A percentile compares a stretch with the other conserved stretches of the same genome.
phyloP scores from a whole-genome alignment of 1,140 invertebrate species.

The Octopus sinensis region DNA sequence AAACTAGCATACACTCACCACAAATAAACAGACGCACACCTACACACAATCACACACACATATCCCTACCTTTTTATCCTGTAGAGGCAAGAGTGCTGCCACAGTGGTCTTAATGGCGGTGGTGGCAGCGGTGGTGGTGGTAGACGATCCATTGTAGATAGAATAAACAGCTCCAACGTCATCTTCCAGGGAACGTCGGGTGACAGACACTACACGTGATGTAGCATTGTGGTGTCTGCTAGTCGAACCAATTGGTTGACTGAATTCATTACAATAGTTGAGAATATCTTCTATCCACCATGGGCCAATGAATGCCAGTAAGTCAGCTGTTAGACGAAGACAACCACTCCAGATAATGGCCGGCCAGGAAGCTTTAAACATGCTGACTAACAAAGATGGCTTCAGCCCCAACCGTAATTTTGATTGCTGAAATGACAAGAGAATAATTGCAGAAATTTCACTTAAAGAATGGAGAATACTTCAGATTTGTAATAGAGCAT shows the following conservation, averaged over 20 bases:
- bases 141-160: too few species aligned
- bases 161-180: too few species aligned
- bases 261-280: slow-evolving; percentile 60
- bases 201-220: too few species aligned
- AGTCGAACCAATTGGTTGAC: not conserved
- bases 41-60: too few species aligned
- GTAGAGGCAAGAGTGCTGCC: too few species aligned
- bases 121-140: too few species aligned
- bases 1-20: too few species aligned
- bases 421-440: slow-evolving; percentile 28
- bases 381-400: slow-evolving; percentile 52
- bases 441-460: slow-evolving; percentile 11
- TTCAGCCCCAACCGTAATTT: slow-evolving; percentile 28
- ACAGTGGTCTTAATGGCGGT: too few species aligned
- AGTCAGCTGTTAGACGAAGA: slow-evolving; percentile 76
- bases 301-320: slow-evolving; percentile 72
- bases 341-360: slow-evolving; percentile 76
- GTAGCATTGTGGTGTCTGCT: too few species aligned
- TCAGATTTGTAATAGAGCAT: not conserved
- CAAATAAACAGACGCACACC: too few species aligned
- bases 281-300: slow-evolving; percentile 74
- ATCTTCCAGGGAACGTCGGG: too few species aligned
- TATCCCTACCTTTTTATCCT: too few species aligned
- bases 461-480: not conserved
- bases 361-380: slow-evolving; percentile 74